A percentile compares a stretch with the other conserved stretches of the same genome.
Evolutionary conservation across 2,888 invertebrate species (phyloP).

Genomic region (Mactromeris polynyma): DNA sequence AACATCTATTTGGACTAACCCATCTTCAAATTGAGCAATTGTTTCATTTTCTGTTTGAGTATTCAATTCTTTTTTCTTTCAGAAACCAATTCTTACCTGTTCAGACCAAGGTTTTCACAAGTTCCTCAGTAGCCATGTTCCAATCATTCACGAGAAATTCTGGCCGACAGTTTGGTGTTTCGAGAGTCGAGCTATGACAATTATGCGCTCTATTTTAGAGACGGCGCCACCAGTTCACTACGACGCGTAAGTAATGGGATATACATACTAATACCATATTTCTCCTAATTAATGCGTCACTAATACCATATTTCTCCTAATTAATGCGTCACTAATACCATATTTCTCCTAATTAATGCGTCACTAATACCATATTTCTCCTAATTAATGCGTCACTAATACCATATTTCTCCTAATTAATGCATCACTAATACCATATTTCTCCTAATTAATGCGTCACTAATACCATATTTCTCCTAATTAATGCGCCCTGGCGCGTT

Average conservation of each 20-base stretch:
- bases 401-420: too few species aligned
- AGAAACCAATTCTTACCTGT: slow-evolving; percentile 81
- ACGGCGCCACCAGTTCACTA: slow-evolving; percentile 76
- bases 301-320: too few species aligned
- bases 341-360: too few species aligned
- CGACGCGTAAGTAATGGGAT: slow-evolving; percentile 77
- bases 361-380: too few species aligned
- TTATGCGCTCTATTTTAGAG: slow-evolving; percentile 80
- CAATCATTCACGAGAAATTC: slow-evolving; percentile 81
- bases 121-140: slow-evolving; percentile 81
- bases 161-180: slow-evolving; percentile 86
- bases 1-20: background rate
- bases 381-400: too few species aligned
- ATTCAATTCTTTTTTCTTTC: slow-evolving; percentile 44
- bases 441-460: too few species aligned
- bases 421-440: too few species aligned
- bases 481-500: too few species aligned
- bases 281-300: too few species aligned
- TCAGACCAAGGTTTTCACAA: slow-evolving; percentile 74
- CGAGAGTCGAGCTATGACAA: slow-evolving; percentile 84
- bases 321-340: too few species aligned
- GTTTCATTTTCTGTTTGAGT: background rate
- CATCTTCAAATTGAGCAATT: background rate
- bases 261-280: too few species aligned
- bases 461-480: too few species aligned